These are phyloP conservation scores for Drosophila fuyamai DNA, from an alignment of 1,140 invertebrate species.

Conservation along the genomic window DNA sequence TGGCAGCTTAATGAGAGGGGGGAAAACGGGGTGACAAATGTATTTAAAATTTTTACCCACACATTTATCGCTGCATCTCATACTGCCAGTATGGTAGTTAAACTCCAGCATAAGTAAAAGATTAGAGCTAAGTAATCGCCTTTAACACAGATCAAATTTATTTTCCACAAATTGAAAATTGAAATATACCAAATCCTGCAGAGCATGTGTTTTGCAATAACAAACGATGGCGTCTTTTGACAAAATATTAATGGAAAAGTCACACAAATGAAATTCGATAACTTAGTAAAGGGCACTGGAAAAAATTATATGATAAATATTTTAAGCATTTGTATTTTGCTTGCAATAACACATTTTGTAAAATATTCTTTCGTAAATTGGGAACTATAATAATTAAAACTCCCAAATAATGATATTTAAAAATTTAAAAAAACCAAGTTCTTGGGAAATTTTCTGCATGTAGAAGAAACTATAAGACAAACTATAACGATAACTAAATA, in stretches of 20 bases:
- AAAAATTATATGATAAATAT: too few species aligned
- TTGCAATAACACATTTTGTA: too few species aligned
- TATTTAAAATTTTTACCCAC: slow-evolving; percentile 22
- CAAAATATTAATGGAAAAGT: slow-evolving; percentile 54
- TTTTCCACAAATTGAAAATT: slow-evolving; percentile 39
- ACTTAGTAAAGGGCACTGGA: background rate
- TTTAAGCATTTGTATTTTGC: too few species aligned
- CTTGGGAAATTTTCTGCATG: background rate
- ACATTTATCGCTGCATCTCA: background rate
- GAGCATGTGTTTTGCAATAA: slow-evolving; percentile 3
- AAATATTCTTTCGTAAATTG: too few species aligned
- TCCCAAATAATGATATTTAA: background rate
- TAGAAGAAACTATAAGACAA: background rate
- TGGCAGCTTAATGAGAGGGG: slow-evolving; percentile 50
- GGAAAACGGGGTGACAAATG: slow-evolving; percentile 5
- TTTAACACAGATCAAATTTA: slow-evolving; percentile 29
- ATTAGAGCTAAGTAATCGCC: slow-evolving; percentile 31
- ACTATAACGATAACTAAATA: slow-evolving; percentile 1
- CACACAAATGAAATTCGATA: slow-evolving; percentile 41
- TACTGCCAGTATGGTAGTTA: background rate
- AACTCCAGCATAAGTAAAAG: slow-evolving; percentile 15
- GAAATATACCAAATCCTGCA: slow-evolving; percentile 16
- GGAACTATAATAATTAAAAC: too few species aligned
- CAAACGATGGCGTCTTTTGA: slow-evolving; percentile 23
- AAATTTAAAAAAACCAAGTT: too few species aligned